Evolutionary conservation across 1,140 invertebrate genomes (phyloP), one percentile per base, ranked within the genome.

Genomic region (Sycobia sp.): DNA sequence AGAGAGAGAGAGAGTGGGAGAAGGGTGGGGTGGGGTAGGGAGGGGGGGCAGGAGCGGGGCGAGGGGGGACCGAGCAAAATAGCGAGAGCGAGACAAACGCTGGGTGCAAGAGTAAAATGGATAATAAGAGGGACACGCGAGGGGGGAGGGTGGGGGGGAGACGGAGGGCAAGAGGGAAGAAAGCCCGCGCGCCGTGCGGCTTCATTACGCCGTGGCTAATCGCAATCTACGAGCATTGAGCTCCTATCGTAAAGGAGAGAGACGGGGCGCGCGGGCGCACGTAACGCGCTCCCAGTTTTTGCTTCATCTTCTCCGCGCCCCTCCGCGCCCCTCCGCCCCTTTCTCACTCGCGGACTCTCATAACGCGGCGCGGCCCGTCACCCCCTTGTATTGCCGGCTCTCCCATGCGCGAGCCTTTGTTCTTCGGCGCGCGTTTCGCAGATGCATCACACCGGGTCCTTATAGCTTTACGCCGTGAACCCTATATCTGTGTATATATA

Each of bases 171-270:
- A 46, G 14, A 14, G 29, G 13, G 27, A 41, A 29, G 8, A 25
- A 23, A 4, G 43, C 25, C 5, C 25, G 20, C 39, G 27, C 11
- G 23, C 66, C 75, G 72, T 71, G 29, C 29, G 67, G 76, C 71
- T 80, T 80, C 76, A 79, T 81, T 81, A 80, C 73, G 71, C 61
- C 76, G 76, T 81, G 69, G 71, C 77, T 74, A 81, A 80, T 81
- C 72, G 76, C 76, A 79, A 79, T 81, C 76, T 79, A 76, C 76
- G 72, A 76, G 77, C 76, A 78, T 78, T 43, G 27, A 36, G 51
- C 59, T 68, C 71, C 68, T 73, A 75, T 73, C 73, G 68, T 74
- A 74, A 73, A 76, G 72, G 72, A 71, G 65, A 70, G 61, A n/a
- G n/a, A n/a, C n/a, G n/a, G n/a, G n/a, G n/a, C n/a, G n/a, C n/a